These are phyloP conservation scores for Aleiodes leptofemur DNA, from an alignment of 2,888 invertebrate species.

Conservation along the genomic window DNA sequence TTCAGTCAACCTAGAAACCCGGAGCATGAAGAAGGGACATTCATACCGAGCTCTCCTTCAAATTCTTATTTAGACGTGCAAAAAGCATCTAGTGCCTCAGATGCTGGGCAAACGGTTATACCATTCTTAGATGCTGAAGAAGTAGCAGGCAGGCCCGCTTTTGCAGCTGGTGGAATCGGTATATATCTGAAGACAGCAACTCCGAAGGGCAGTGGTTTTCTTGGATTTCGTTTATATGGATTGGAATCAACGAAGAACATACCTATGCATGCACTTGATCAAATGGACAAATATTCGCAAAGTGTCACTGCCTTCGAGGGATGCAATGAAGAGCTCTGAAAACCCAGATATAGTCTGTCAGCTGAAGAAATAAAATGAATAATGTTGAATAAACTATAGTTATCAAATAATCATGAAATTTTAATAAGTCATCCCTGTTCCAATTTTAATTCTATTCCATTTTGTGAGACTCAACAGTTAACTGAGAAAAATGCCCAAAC, in stretches of 20 bases:
- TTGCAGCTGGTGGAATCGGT: neutral
- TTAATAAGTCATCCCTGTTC: no score
- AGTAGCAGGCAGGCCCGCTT: neutral
- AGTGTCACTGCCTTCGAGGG: no score
- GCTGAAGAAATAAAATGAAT: no score
- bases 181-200: neutral
- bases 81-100: neutral
- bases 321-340: no score
- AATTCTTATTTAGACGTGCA: neutral
- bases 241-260: no score
- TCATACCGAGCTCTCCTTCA: neutral
- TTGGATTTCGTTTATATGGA: neutral
- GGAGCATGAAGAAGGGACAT: neutral
- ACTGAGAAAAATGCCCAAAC: no score
- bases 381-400: no score
- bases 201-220: neutral
- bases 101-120: slow-evolving; percentile 12
- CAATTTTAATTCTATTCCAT: no score
- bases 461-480: no score
- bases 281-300: no score
- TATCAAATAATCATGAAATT: no score
- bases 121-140: slow-evolving; percentile 10
- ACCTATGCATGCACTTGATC: no score
- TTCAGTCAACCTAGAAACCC: neutral
- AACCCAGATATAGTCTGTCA: neutral